Evolutionary conservation across 1,140 invertebrate genomes (phyloP), one percentile per base, ranked within the genome.

Genomic region (Tetramorium alpestre): DNA sequence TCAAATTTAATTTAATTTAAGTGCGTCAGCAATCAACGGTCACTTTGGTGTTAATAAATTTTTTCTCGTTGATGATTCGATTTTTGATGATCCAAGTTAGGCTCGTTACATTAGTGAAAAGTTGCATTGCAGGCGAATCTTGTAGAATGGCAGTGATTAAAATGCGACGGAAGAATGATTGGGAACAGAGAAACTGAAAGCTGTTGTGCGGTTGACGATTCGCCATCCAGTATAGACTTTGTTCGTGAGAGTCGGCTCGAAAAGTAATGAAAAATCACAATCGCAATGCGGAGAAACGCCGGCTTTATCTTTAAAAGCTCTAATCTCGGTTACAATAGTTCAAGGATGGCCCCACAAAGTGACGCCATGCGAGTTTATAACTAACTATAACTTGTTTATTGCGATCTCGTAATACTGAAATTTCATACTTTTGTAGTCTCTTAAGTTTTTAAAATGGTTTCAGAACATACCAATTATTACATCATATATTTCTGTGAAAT

Each of bases 221-320:
- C 4, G 84, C 88, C 88, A 87, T 80, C 72, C 28, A 47, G 49
- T 10, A 77, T 65, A 25, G 16, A 41, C 62, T 81, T 44, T 13
- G 65, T 33, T 28, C 51, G 70, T 0, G 33, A 44, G 44, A 73
- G 13, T 77, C 56, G 8, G 7, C 7, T 47, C 38, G 58, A 85
- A 88, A 78, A 65, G 62, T 11, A 25, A 41, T 13, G 69, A 89
- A 89, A 88, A 88, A 13, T 86, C 44, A 49, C 62, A 62, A 78
- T 65, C 58, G 28, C 88, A 49, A 33, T 49, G 54, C 70, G 11
- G 41, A 58, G 54, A 54, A 86, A 58, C 38, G 82, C 22, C 47
- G 44, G 28, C 28, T 58, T 89, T 89, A 88, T 89, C 76, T 76
- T 51, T 28, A 16, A 49, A 64, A 77, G 73, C 2, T 47, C n/a